Evolutionary conservation across 2,113 vertebrate species (phyloP).

Genomic region (Nanger granti): DNA sequence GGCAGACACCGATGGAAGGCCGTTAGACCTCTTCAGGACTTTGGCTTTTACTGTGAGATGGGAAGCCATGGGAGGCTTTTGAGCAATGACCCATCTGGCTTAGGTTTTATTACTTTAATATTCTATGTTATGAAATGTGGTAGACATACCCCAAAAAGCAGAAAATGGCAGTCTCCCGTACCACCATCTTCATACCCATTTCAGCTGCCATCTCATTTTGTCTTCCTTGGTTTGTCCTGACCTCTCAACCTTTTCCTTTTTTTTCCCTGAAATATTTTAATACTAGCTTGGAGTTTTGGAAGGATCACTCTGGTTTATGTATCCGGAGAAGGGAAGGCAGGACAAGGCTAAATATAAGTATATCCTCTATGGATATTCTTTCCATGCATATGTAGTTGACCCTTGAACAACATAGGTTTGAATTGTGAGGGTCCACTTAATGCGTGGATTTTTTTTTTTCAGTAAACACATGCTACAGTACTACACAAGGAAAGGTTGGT

Average conservation of each 20-base stretch:
- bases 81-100: neutral
- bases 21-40: neutral
- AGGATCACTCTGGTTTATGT: slow-evolving; percentile 1
- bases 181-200: neutral
- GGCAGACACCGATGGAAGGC: neutral
- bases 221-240: neutral
- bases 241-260: neutral
- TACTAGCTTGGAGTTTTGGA: neutral
- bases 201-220: neutral
- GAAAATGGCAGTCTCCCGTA: neutral
- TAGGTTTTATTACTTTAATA: neutral
- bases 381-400: neutral
- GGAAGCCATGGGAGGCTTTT: neutral
- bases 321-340: neutral
- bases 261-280: neutral
- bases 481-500: neutral
- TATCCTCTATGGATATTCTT: neutral
- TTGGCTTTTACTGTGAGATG: neutral
- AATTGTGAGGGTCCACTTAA: neutral
- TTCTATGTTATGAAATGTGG: neutral
- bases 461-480: neutral
- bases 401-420: neutral
- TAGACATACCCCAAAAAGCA: neutral
- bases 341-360: neutral
- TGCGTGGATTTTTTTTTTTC: neutral